Base-by-base conservation (phyloP, 2,888 invertebrate genomes). In the Plagodis pulveraria region DNA sequence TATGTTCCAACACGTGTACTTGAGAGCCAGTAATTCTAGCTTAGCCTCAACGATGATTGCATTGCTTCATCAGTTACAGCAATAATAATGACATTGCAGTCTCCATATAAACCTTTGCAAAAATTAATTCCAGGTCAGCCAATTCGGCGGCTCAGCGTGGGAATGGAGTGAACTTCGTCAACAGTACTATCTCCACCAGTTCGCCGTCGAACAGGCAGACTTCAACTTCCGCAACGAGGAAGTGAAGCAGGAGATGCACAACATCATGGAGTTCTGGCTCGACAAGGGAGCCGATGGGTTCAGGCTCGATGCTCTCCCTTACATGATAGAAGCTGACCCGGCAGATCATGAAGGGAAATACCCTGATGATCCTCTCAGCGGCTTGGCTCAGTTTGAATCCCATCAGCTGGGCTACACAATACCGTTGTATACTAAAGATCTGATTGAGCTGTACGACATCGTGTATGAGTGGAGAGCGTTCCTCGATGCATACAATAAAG, bases 251-350 rank as follows among this genome's bases (percentile, higher is more conserved):
- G 94, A 94, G 71, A 91, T 94, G 86, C 76, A 92, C 80, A 92
- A 94, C 5, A 94, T 95, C 10, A 80, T 97, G 70, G 81, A 82
- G 62, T 96, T 95, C 80, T 97, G 97, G 97, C 80, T 97, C 35
- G 92, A 95, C 40, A 94, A 94, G 58, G 97, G 97, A 0, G 95
- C 95, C 0, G 96, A 96, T 68, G 97, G 97, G 0, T 96, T 97
- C 80, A 94, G 96, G 50, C 86, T 97, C 0, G 95, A 95, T 70
- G 95, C 95, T 0, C 87, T 95, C 0, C 94, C 94, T 0, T 94
- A 94, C 71, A 75, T 95, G 11, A 91, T 91, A 0, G 95, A 95
- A 71, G 89, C 94, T 0, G 76, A 84, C 46, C 91, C 91, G 0
- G 78, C 68, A n/a, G 82, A 83, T 11, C 83, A 86, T 50, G 80